Evolutionary conservation across 1,140 invertebrate genomes (phyloP).

Genomic region (Drosophila rufa): DNA sequence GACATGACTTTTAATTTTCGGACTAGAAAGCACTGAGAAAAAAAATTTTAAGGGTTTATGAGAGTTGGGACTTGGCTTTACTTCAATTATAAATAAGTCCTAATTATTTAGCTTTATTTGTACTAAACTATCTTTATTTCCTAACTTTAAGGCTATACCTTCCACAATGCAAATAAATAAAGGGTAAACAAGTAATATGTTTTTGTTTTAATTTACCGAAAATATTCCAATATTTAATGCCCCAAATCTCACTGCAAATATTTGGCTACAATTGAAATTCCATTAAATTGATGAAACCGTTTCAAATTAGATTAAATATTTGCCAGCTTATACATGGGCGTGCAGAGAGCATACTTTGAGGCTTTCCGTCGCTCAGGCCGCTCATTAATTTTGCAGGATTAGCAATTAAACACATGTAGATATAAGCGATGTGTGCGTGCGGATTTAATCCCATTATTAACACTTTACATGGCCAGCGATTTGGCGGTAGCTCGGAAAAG

Average conservation of each 20-base stretch:
- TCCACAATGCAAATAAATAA: no score
- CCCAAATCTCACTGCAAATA: background rate
- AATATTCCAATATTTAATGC: no score
- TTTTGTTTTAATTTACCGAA: no score
- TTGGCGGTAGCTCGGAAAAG: constrained; percentile 15
- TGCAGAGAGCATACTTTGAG: constrained; percentile 23
- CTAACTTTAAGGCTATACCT: no score
- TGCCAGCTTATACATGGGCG: background rate
- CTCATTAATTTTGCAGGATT: constrained; percentile 61
- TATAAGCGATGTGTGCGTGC: constrained; percentile 10
- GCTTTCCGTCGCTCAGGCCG: constrained; percentile 20
- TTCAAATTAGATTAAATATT: constrained; percentile 37
- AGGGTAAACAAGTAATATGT: no score
- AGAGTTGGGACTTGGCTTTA: no score
- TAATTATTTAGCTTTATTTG: no score
- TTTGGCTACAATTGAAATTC: constrained; percentile 24
- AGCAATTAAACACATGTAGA: constrained; percentile 52
- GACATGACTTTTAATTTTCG: constrained; percentile 40
- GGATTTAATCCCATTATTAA: constrained; percentile 52
- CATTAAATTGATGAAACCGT: constrained; percentile 32
- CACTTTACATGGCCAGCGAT: constrained; percentile 51
- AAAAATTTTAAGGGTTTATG: background rate
- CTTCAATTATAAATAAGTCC: no score
- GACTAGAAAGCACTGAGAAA: constrained; percentile 8
- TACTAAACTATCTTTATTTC: no score